These are phyloP conservation scores for Agonopterix arenella DNA, from an alignment of 2,888 invertebrate genomes.

Conservation along the genomic window DNA sequence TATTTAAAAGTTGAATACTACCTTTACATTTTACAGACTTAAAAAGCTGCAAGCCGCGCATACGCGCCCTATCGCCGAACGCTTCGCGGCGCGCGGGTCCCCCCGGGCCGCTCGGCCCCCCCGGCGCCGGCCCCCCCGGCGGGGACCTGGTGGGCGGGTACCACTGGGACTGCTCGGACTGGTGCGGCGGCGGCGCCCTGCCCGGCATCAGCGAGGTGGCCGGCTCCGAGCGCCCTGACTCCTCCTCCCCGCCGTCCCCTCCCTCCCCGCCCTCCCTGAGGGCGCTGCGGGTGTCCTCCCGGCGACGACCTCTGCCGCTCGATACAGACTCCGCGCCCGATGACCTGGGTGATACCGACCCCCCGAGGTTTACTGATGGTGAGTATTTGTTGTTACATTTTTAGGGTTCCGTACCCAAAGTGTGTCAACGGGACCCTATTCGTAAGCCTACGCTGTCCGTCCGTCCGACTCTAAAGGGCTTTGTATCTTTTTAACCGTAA, in stretches of 20 bases:
- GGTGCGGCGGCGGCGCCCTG: constrained; percentile 86
- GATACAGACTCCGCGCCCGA: constrained; percentile 46
- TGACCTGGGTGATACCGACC: constrained; percentile 23
- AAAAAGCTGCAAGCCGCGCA: constrained; percentile 31
- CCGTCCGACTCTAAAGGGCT: no score
- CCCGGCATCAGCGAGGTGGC: constrained; percentile 94
- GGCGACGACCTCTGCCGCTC: constrained; percentile 14
- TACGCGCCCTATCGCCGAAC: constrained; percentile 16
- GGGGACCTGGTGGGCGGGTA: constrained; percentile 77
- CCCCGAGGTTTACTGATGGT: constrained; percentile 39
- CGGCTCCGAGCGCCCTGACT: constrained; percentile 81
- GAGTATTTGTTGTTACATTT: constrained; percentile 5
- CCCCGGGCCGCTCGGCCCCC: constrained; percentile 11
- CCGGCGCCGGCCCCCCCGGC: constrained; percentile 9
- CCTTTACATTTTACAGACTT: constrained; percentile 27
- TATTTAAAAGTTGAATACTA: no score
- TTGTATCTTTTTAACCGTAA: no score
- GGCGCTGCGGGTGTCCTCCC: constrained; percentile 21
- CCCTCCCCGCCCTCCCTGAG: constrained; percentile 79
- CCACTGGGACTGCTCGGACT: constrained; percentile 99
- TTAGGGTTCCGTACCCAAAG: no score
- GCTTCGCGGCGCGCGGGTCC: constrained; percentile 16
- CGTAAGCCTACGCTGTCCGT: no score
- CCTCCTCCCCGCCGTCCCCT: constrained; percentile 86
- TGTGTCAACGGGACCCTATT: no score